Evolutionary conservation across 1,140 invertebrate species (phyloP), one percentile per base, ranked within the genome.

Genomic region (Carposina sasakii): DNA sequence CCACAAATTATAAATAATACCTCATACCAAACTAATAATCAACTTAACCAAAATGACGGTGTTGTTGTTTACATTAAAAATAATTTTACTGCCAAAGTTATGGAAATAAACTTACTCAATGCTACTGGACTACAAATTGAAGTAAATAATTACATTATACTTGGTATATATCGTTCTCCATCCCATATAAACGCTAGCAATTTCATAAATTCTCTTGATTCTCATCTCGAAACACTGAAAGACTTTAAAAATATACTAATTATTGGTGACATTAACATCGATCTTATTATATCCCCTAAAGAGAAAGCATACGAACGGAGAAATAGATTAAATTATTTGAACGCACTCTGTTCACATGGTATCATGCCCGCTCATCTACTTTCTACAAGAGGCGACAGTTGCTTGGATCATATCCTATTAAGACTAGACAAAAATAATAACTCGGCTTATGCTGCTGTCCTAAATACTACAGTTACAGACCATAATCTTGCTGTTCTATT

Each of bases 131-230:
- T 37, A 2, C 31, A 22, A 45, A 52, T 37, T 52, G 36, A 22
- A 13, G 28, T 17, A 37, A 40, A 12, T 45, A 45, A 54, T 2
- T 15, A 16, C 21, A 26, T 24, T 12, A 54, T 48, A 20, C 8
- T 54, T 5, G 45, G 36, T 8, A 43, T 54, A n/a, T 54, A 54
- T 39, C 28, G 52, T 16, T 54, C 46, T 1, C 52, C 52, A 3
- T 43, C 40, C 20, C 23, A 43, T 23, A 42, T 15, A 15, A 36
- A 36, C 39, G 36, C 30, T 19, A 1, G 30, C 10, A 30, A 10
- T 8, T 42, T 37, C 45, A 26, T 1, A 10, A 10, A 16, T 19
- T 48, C 22, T 8, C 13, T 37, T 8, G 20, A 19, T n/a, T 4
- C 4, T 37, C 34, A 37, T 19, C 34, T 37, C 4, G 34, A 20